phyloP scores from a whole-genome alignment of 2,888 invertebrate genomes.

The Drosophila subsilvestris region DNA sequence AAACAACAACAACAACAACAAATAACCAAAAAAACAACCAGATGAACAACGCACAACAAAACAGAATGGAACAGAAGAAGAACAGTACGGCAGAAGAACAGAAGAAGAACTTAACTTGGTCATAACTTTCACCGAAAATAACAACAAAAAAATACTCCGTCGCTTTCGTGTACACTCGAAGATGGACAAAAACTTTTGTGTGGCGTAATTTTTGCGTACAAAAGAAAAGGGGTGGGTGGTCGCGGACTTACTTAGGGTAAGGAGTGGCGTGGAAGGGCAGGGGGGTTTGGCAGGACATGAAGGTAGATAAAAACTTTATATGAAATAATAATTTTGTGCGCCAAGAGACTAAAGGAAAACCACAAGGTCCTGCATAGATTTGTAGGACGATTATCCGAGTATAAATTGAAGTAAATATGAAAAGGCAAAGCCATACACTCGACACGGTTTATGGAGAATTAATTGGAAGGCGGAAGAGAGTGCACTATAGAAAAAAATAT shows the following conservation, averaged over 20 bases:
- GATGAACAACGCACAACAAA: constrained; percentile 14
- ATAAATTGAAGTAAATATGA: neutral
- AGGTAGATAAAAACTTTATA: constrained; percentile 48
- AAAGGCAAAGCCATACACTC: neutral
- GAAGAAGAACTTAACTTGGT: constrained; percentile 19
- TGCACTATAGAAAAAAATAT: too few relatives aligned
- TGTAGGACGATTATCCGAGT: neutral
- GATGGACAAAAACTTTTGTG: constrained; percentile 30
- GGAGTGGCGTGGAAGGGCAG: neutral
- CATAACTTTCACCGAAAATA: constrained; percentile 45
- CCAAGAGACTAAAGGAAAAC: neutral
- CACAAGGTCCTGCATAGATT: neutral
- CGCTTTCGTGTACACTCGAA: constrained; percentile 4
- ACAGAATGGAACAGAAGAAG: neutral
- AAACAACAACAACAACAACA: constrained; percentile 67
- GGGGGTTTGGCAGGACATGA: neutral
- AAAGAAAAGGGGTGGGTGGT: constrained; percentile 15
- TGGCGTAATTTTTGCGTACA: constrained; percentile 18
- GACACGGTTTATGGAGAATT: constrained; percentile 6
- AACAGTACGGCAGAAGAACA: too few relatives aligned
- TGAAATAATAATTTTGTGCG: constrained; percentile 44
- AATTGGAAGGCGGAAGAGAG: neutral
- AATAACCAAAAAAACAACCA: constrained; percentile 58
- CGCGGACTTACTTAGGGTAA: neutral
- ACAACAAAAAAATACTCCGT: constrained; percentile 40